Conservation (phyloP, 2,113 vertebrate species). For the Abramis brama region DNA sequence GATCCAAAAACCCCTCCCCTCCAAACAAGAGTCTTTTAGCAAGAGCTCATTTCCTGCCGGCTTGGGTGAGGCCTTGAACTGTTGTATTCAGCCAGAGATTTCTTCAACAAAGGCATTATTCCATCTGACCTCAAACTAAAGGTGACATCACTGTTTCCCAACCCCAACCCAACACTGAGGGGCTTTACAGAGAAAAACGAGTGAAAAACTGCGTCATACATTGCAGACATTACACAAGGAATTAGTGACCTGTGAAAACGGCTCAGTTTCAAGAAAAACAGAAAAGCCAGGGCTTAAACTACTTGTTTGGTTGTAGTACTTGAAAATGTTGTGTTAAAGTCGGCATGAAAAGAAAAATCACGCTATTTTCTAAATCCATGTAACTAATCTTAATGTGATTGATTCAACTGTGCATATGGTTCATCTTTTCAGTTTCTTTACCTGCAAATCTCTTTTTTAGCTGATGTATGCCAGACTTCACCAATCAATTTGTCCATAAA, state of each 20-base stretch:
- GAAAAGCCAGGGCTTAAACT: neutral
- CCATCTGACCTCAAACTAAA: slow-evolving; percentile 33
- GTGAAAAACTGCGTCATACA: slow-evolving; percentile 32
- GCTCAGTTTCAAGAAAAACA: neutral
- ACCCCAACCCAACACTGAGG: neutral
- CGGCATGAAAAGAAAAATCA: neutral
- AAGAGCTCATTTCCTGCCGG: slow-evolving; percentile 49
- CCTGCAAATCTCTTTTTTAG: neutral
- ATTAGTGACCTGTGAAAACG: neutral
- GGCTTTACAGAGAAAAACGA: slow-evolving; percentile 4
- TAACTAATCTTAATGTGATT: neutral
- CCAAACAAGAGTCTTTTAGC: slow-evolving; percentile 30
- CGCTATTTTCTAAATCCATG: neutral
- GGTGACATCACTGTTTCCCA: slow-evolving; percentile 33
- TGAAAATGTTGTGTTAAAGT: neutral
- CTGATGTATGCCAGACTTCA: no score
- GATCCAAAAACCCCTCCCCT: neutral
- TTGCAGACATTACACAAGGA: slow-evolving; percentile 12
- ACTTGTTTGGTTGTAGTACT: neutral
- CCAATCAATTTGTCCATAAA: no score
- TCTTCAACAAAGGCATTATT: slow-evolving; percentile 36
- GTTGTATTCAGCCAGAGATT: slow-evolving; percentile 3
- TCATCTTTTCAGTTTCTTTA: neutral
- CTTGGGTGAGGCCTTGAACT: slow-evolving; percentile 34
- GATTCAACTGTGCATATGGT: neutral